phyloP scores from a whole-genome alignment of 2,797 vertebrate genomes.

The Mareca penelope region DNA sequence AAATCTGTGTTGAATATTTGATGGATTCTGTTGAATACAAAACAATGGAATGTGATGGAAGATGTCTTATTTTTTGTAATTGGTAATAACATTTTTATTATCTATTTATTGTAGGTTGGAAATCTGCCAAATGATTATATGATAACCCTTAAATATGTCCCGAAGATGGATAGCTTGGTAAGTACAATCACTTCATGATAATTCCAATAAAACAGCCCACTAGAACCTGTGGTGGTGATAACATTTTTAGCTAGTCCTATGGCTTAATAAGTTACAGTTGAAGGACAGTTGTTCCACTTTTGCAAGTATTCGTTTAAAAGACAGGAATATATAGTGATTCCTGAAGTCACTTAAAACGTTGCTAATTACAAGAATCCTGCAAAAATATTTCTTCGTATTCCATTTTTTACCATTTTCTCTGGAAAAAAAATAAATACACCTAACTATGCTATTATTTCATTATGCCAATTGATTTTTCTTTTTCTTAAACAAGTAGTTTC shows the following conservation, averaged over 20 bases:
- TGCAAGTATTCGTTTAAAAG: neutral
- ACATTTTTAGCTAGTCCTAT: neutral
- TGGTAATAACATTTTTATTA: conserved; percentile 6
- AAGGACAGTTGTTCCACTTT: neutral
- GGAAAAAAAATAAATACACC: neutral
- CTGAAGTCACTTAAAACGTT: neutral
- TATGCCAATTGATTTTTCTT: neutral
- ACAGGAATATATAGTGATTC: neutral
- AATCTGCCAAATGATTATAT: conserved; percentile 85
- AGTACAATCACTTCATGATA: conserved; percentile 61
- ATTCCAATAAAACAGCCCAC: conserved; percentile 12
- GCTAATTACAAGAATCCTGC: neutral
- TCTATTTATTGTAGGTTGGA: conserved; percentile 76
- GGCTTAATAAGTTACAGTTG: neutral
- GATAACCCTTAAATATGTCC: conserved; percentile 83
- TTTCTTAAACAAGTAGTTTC: neutral
- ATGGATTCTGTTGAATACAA: neutral
- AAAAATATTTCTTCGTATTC: neutral
- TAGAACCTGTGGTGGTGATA: neutral
- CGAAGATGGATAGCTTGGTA: conserved; percentile 82
- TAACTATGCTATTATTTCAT: neutral
- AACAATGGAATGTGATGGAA: neutral
- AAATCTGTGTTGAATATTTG: neutral
- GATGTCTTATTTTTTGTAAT: neutral
- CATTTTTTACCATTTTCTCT: neutral